phyloP scores from a whole-genome alignment of 2,113 vertebrate species.

The Dipodomys spectabilis region DNA sequence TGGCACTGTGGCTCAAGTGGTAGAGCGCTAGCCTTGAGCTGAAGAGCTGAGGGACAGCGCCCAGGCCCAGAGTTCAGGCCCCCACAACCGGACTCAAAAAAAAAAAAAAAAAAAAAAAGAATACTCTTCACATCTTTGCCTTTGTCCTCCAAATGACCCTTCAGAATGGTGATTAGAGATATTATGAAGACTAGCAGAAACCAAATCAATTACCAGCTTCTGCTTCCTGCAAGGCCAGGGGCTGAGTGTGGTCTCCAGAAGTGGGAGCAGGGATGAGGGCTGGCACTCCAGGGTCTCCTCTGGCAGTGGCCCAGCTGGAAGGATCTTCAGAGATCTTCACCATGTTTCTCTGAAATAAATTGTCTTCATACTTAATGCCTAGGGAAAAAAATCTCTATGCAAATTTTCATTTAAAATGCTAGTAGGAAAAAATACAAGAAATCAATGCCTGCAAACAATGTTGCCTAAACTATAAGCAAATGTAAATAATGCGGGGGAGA shows the following conservation, averaged over 20 bases:
- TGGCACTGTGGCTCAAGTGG: too few species aligned
- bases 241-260: slow-evolving; percentile 49
- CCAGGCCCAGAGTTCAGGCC: too few species aligned
- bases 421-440: neutral
- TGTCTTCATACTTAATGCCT: slow-evolving; percentile 43
- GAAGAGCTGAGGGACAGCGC: too few species aligned
- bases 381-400: neutral
- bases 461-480: neutral
- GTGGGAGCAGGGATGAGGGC: neutral
- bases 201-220: slow-evolving; percentile 78
- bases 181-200: neutral
- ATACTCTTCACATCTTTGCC: neutral
- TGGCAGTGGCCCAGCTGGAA: neutral
- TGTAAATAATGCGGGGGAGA: neutral
- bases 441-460: neutral
- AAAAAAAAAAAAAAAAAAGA: too few species aligned
- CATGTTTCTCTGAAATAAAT: slow-evolving; percentile 73
- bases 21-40: too few species aligned
- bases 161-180: neutral
- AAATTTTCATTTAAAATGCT: slow-evolving; percentile 26
- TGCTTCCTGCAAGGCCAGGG: slow-evolving; percentile 54
- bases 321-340: neutral
- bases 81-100: too few species aligned
- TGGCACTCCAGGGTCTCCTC: slow-evolving; percentile 56
- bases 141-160: neutral